Conservation (phyloP, 2,888 invertebrate species). For the Andrena flavipes region DNA sequence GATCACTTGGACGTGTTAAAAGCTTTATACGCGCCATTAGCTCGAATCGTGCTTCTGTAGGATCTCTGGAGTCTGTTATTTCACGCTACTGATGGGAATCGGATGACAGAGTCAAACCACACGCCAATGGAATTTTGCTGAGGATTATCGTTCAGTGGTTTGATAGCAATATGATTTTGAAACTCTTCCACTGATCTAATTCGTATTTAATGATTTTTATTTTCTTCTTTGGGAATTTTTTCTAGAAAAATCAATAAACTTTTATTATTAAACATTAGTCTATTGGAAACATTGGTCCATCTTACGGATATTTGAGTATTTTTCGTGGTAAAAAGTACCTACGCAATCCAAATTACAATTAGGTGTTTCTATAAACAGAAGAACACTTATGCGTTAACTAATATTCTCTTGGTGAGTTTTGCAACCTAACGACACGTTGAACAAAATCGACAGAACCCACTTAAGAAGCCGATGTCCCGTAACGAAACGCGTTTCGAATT, state of each 20-base stretch:
- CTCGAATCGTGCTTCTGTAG: slow-evolving; percentile 64
- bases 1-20: slow-evolving; percentile 69
- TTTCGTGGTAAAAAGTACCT: too few species aligned
- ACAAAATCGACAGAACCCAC: not conserved
- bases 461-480: not conserved
- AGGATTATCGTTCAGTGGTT: not conserved
- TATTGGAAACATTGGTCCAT: too few species aligned
- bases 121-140: not conserved
- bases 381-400: too few species aligned
- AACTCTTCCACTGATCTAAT: too few species aligned
- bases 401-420: not conserved
- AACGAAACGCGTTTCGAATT: slow-evolving; percentile 5
- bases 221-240: too few species aligned
- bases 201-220: too few species aligned
- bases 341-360: too few species aligned
- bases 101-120: slow-evolving; percentile 33
- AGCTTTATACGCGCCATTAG: slow-evolving; percentile 74
- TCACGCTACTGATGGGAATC: slow-evolving; percentile 44
- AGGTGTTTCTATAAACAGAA: too few species aligned
- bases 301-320: too few species aligned
- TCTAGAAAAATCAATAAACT: too few species aligned
- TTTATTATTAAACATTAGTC: too few species aligned
- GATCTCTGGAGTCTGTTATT: slow-evolving; percentile 76
- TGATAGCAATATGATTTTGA: too few species aligned
- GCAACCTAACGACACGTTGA: not conserved